Conservation (phyloP, 2,888 invertebrate species). For the Scotopteryx bipunctaria region DNA sequence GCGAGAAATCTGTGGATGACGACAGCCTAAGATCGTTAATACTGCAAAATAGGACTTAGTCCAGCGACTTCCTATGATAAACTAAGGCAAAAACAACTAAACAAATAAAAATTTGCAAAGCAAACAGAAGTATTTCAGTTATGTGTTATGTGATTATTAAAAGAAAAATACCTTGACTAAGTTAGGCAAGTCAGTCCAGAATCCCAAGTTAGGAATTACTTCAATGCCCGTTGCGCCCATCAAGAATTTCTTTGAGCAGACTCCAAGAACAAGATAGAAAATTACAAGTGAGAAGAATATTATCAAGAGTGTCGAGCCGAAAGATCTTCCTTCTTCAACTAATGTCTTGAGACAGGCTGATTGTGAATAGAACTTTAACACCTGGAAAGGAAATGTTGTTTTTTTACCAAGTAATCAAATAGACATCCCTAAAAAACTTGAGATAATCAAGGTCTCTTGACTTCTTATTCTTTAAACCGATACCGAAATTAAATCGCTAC, state of each 20-base stretch:
- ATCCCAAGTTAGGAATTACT: slow-evolving; percentile 88
- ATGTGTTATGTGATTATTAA: too few relatives aligned
- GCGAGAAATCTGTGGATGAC: too few relatives aligned
- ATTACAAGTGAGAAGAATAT: slow-evolving; percentile 83
- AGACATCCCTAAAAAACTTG: too few relatives aligned
- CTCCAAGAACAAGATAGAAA: slow-evolving; percentile 86
- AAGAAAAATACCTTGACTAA: slow-evolving; percentile 84
- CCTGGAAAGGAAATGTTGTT: slow-evolving; percentile 61
- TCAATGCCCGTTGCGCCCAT: slow-evolving; percentile 89
- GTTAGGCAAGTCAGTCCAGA: slow-evolving; percentile 88
- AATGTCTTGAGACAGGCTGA: slow-evolving; percentile 72
- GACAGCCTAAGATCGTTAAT: too few relatives aligned
- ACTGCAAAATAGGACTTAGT: too few relatives aligned
- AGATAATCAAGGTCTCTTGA: too few relatives aligned
- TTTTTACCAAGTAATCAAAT: background rate
- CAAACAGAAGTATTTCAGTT: too few relatives aligned
- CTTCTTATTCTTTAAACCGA: too few relatives aligned
- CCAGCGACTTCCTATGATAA: too few relatives aligned
- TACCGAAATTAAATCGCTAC: too few relatives aligned
- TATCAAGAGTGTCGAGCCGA: slow-evolving; percentile 86
- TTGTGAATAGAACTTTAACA: slow-evolving; percentile 76
- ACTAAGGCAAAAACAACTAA: too few relatives aligned
- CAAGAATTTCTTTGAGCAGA: slow-evolving; percentile 85
- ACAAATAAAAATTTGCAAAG: too few relatives aligned
- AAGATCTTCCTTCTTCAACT: slow-evolving; percentile 70